Evolutionary conservation across 2,797 vertebrate species (phyloP).

Genomic region (Tiaroga cobitis): DNA sequence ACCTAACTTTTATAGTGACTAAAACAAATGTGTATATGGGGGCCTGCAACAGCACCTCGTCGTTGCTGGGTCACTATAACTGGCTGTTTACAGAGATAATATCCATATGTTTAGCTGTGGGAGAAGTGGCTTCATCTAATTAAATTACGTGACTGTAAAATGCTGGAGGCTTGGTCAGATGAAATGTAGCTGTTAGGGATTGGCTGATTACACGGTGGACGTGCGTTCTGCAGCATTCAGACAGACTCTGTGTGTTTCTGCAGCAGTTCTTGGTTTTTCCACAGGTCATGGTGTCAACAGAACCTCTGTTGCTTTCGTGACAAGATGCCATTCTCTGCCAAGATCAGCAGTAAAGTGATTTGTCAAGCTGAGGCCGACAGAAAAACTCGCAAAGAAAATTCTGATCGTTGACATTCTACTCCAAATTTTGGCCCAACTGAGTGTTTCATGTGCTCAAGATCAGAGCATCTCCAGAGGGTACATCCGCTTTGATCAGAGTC

Average conservation of each 20-base stretch:
- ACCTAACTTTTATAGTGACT: background rate
- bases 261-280: slow-evolving; percentile 11
- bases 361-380: background rate
- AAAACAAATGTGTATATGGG: background rate
- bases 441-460: slow-evolving; percentile 5
- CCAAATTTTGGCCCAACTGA: background rate
- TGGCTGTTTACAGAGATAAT: slow-evolving; percentile 13
- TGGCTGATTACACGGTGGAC: slow-evolving; percentile 38
- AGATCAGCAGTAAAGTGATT: slow-evolving; percentile 29
- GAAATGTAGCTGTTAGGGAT: background rate
- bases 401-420: background rate
- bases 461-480: slow-evolving; percentile 16
- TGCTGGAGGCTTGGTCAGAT: background rate
- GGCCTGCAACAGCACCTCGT: background rate
- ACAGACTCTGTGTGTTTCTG: slow-evolving; percentile 11
- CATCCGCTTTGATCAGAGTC: slow-evolving; percentile 47
- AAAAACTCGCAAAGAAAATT: background rate
- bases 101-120: background rate
- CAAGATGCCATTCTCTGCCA: slow-evolving; percentile 27
- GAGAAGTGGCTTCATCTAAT: background rate
- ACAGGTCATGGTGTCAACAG: slow-evolving; percentile 26
- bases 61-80: background rate
- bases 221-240: slow-evolving; percentile 39
- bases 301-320: slow-evolving; percentile 21
- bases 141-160: slow-evolving; percentile 5